Evolutionary conservation across 37 sponge, comb jelly and placozoan genomes (phyloP), one percentile per base, ranked within the genome.

Genomic region (Agelas oroides): DNA sequence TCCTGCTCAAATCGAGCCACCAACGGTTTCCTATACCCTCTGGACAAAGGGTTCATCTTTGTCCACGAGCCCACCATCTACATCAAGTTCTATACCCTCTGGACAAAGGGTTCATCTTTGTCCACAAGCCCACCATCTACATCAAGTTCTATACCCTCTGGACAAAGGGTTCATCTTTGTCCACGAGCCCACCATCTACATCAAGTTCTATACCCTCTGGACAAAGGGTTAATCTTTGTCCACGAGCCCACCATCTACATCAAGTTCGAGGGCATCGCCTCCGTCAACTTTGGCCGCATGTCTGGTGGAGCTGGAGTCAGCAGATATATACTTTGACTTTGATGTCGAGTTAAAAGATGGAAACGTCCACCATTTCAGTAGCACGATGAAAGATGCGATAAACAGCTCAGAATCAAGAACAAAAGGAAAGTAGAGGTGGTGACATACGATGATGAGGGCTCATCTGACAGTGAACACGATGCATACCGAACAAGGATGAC

Each of bases 31-130:
- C 90, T 99, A 59, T 99, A 97, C 58, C 99, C 99, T 0, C 76
- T 99, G 62, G 97, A 96, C 63, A 94, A 91, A 55, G 95, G 97
- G 12, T 95, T 99, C 84, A 95, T 99, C 59, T 99, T 93, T 69
- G 95, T 99, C 17, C 94, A 97, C 87, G 96, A 97, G 69, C 99
- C 99, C n/a, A n/a, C n/a, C n/a, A n/a, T n/a, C n/a, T n/a, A n/a
- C n/a, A n/a, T n/a, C n/a, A n/a, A n/a, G n/a, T n/a, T n/a, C n/a
- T n/a, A n/a, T n/a, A n/a, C n/a, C n/a, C n/a, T n/a, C n/a, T n/a
- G n/a, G n/a, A n/a, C n/a, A n/a, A n/a, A n/a, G n/a, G n/a, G n/a
- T n/a, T n/a, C n/a, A n/a, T n/a, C n/a, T n/a, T n/a, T n/a, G n/a
- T n/a, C n/a, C n/a, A n/a, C n/a, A n/a, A n/a, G n/a, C n/a, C n/a